Conservation (phyloP, 2,797 vertebrate species). For the Telmatherina bonti region DNA sequence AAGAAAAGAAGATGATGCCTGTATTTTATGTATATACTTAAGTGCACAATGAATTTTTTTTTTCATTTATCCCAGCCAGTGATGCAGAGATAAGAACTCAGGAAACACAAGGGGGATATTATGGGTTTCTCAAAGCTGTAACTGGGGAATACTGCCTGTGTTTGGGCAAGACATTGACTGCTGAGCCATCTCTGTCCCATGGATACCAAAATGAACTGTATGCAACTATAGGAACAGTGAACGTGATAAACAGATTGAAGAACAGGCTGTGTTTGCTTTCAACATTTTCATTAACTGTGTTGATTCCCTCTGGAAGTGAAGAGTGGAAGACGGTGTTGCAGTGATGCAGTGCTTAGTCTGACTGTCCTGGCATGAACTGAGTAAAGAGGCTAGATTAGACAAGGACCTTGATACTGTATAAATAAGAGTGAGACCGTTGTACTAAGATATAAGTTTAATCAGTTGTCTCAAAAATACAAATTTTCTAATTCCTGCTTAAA, state of each 20-base stretch:
- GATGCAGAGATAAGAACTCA: background rate
- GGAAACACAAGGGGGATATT: background rate
- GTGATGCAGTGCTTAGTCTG: slow-evolving; percentile 8
- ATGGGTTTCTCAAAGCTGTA: background rate
- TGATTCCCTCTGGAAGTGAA: background rate
- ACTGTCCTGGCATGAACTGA: background rate
- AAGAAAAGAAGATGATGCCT: background rate
- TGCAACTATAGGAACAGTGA: background rate
- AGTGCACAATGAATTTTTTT: background rate
- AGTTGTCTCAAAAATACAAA: slow-evolving; percentile 2
- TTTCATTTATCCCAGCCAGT: background rate
- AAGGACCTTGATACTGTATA: slow-evolving; percentile 5
- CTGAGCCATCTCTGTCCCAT: background rate
- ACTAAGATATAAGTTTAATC: slow-evolving; percentile 9
- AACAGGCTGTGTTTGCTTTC: background rate
- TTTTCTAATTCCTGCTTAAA: background rate
- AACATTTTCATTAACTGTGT: background rate
- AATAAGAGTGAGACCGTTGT: slow-evolving; percentile 2
- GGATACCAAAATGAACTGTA: background rate
- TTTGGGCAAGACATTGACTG: background rate
- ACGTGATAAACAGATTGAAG: background rate
- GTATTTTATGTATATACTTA: background rate
- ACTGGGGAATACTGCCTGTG: background rate
- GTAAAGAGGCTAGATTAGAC: background rate
- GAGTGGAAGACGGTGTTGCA: background rate